Percentiles rank a stretch among this genome's conserved stretches.
Conservation (phyloP, 2,888 invertebrate genomes). For the Apamea monoglypha region DNA sequence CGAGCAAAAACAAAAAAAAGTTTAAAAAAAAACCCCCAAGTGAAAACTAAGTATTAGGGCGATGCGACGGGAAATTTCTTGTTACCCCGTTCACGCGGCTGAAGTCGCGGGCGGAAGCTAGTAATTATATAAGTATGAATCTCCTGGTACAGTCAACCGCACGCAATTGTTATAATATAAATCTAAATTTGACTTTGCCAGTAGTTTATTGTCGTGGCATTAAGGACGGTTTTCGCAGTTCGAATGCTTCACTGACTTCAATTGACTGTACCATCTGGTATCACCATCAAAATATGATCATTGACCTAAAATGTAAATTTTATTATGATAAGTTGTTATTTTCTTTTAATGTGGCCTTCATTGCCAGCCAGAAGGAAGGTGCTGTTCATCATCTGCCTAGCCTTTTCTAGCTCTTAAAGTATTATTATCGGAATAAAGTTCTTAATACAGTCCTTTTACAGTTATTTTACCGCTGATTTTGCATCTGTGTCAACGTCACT, state of each 20-base stretch:
- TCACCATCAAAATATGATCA: not conserved
- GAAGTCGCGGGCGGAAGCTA: too few species aligned
- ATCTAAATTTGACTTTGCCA: not conserved
- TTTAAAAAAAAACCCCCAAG: too few species aligned
- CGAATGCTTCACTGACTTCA: not conserved
- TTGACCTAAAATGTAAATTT: slow-evolving; percentile 21
- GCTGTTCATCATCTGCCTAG: too few species aligned
- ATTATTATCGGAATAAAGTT: slow-evolving; percentile 29
- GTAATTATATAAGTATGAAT: too few species aligned
- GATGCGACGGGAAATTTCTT: too few species aligned
- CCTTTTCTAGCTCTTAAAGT: not conserved
- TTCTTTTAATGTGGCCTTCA: slow-evolving; percentile 28
- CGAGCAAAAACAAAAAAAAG: too few species aligned
- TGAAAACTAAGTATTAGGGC: too few species aligned
- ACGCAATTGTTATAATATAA: not conserved
- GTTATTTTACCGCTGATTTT: too few species aligned
- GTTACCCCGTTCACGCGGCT: too few species aligned
- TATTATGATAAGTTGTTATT: slow-evolving; percentile 8
- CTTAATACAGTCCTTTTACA: slow-evolving; percentile 1
- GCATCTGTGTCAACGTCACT: too few species aligned
- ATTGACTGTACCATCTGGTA: not conserved
- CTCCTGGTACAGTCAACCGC: not conserved
- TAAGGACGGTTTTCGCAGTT: not conserved
- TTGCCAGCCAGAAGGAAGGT: slow-evolving; percentile 1
- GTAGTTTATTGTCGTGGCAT: not conserved